A percentile compares a stretch with the other conserved stretches of the same genome.
phyloP scores from a whole-genome alignment of 2,797 vertebrate genomes.

The Pyrocephalus nanus region DNA sequence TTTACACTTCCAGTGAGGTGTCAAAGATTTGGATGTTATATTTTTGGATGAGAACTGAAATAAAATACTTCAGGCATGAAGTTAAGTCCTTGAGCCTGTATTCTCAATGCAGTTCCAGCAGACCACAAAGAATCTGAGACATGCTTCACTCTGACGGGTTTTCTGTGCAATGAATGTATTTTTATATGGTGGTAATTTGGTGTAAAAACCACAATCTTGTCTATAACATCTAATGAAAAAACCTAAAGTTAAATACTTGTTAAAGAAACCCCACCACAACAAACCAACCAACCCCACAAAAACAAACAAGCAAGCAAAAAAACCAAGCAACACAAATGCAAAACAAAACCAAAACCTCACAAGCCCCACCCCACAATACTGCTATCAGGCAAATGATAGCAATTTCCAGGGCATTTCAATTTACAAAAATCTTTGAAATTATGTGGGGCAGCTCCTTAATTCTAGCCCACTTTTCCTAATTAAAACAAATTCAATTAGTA shows the following conservation, averaged over 20 bases:
- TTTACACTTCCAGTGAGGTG: constrained; percentile 3
- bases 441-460: background rate
- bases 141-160: background rate
- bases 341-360: background rate
- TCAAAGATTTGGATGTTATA: constrained; percentile 16
- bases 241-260: background rate
- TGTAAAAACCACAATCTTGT: background rate
- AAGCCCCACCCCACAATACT: background rate
- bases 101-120: background rate
- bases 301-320: background rate
- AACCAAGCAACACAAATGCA: background rate
- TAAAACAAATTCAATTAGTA: constrained; percentile 37
- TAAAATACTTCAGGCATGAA: constrained; percentile 25
- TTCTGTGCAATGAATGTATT: background rate
- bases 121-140: background rate
- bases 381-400: background rate
- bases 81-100: background rate
- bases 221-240: background rate
- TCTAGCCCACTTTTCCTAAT: constrained; percentile 17
- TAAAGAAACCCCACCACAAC: background rate
- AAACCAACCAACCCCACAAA: background rate
- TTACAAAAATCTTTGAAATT: background rate
- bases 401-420: background rate
- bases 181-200: background rate
- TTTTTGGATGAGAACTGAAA: constrained; percentile 33